These are phyloP conservation scores for Periparus ater DNA, from an alignment of 2,797 vertebrate genomes.

Conservation along the genomic window DNA sequence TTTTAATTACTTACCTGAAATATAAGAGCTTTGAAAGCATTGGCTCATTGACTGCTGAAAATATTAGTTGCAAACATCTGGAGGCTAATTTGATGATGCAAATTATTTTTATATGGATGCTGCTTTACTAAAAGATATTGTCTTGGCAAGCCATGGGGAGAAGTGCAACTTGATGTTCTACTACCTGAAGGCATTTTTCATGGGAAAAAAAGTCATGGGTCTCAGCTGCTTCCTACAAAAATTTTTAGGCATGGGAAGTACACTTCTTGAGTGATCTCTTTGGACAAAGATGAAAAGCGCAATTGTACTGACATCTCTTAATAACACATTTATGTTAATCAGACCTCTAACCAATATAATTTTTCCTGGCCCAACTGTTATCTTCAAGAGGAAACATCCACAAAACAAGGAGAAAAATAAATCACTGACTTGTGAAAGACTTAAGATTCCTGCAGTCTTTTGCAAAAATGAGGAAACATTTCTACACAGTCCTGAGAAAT, in stretches of 20 bases:
- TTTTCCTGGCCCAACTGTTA: background rate
- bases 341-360: background rate
- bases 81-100: background rate
- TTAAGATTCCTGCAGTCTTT: background rate
- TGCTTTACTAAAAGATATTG: background rate
- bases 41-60: background rate
- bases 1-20: background rate
- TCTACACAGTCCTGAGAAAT: background rate
- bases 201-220: background rate
- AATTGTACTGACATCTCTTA: background rate
- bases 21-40: background rate
- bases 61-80: background rate
- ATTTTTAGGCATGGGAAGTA: background rate
- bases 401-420: background rate
- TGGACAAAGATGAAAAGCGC: background rate
- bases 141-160: background rate
- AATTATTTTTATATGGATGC: background rate
- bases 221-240: background rate
- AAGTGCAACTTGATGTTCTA: background rate
- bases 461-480: background rate
- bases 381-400: background rate
- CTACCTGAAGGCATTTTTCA: background rate
- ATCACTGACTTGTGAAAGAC: background rate
- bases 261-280: background rate
- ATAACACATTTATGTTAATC: background rate